Percentiles rank a stretch among this genome's conserved stretches.
phyloP scores from a whole-genome alignment of 1,140 invertebrate species.

The Aphelenchoides fujianensis region DNA sequence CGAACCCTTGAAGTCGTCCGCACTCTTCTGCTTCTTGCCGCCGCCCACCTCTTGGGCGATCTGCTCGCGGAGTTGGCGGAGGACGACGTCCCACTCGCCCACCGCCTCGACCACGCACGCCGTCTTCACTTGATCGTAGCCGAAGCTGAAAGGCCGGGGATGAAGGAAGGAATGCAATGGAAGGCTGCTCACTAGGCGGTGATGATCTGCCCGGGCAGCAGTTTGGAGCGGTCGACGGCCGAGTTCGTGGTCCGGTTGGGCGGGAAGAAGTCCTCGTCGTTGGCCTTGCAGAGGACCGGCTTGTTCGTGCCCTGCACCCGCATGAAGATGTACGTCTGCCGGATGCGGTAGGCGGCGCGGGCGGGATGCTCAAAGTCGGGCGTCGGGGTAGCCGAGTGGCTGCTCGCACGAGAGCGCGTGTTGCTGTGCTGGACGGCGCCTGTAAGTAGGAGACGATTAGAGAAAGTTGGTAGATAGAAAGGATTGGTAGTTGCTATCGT shows the following conservation, averaged over 20 bases:
- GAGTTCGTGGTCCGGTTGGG: background rate
- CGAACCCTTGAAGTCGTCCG: too few species aligned
- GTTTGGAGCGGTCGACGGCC: background rate
- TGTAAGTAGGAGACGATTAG: background rate
- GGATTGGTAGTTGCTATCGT: background rate
- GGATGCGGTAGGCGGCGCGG: background rate
- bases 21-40: background rate
- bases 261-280: constrained; percentile 12
- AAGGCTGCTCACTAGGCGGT: constrained; percentile 8
- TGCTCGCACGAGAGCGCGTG: background rate
- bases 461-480: background rate
- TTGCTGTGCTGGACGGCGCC: background rate
- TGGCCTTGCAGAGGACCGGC: constrained; percentile 11
- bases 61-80: background rate
- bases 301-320: background rate
- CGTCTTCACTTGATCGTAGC: background rate
- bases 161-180: background rate
- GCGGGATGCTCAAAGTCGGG: background rate
- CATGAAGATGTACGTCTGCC: constrained; percentile 5
- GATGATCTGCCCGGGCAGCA: background rate
- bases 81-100: background rate
- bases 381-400: background rate
- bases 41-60: constrained; percentile 13
- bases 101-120: constrained; percentile 1
- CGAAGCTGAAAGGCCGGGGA: background rate